Evolutionary conservation across 1,140 invertebrate genomes (phyloP).

Genomic region (Lamellibrachia luymesi): DNA sequence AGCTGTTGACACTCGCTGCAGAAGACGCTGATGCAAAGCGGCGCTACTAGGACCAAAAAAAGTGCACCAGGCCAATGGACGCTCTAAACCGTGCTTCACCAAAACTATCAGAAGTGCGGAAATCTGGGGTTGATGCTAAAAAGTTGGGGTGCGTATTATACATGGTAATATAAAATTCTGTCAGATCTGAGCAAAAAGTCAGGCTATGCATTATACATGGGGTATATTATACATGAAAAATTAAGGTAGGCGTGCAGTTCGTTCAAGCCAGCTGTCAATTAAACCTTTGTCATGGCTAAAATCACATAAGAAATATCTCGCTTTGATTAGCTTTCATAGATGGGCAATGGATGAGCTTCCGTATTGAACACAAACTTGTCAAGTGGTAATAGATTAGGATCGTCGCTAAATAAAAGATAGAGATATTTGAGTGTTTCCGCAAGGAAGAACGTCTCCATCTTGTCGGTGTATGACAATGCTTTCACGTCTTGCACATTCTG

Average conservation of each 20-base stretch:
- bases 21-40: no score
- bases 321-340: slow-evolving; percentile 48
- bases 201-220: no score
- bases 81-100: no score
- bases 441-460: slow-evolving; percentile 95
- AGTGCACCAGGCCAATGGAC: no score
- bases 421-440: slow-evolving; percentile 75
- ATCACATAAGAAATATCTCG: neutral
- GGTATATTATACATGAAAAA: no score
- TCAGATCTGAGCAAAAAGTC: no score
- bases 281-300: neutral
- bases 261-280: neutral
- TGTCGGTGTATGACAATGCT: slow-evolving; percentile 73
- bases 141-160: no score
- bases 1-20: no score
- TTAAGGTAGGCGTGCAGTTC: neutral
- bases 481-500: slow-evolving; percentile 84
- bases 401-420: slow-evolving; percentile 91
- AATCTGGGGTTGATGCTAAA: no score
- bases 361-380: slow-evolving; percentile 98
- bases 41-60: no score
- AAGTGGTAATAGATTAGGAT: slow-evolving; percentile 76
- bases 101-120: no score
- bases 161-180: no score
- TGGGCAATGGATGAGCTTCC: slow-evolving; percentile 92